Evolutionary conservation across 2,113 vertebrate genomes (phyloP).

Genomic region (Phylloscopus trochiloides): DNA sequence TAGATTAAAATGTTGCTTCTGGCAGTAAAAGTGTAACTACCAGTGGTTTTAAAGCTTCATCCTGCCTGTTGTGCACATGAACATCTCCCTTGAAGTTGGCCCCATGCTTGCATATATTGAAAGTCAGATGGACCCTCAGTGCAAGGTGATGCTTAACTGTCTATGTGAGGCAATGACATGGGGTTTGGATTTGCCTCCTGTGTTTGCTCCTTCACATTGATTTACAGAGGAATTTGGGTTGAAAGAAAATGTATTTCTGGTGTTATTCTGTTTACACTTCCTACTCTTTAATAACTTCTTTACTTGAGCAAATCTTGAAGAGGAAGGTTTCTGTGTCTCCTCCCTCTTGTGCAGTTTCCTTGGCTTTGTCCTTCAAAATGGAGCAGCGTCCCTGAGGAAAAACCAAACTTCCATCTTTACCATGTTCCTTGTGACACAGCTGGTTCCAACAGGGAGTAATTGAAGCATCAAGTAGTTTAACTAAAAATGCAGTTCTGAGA

Average conservation of each 20-base stretch:
- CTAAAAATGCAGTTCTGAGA: neutral
- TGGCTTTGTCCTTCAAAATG: neutral
- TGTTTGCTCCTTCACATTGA: neutral
- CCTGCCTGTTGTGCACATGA: neutral
- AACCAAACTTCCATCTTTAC: neutral
- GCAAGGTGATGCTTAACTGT: neutral
- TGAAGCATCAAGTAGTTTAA: neutral
- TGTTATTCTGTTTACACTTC: neutral
- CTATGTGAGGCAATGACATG: neutral
- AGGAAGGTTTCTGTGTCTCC: neutral
- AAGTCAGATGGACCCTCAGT: neutral
- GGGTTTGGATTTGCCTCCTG: neutral
- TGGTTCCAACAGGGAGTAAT: neutral
- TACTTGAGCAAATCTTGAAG: neutral
- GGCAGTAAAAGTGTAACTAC: conserved; percentile 36
- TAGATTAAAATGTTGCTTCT: conserved; percentile 34
- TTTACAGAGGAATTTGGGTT: neutral
- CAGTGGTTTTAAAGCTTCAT: neutral
- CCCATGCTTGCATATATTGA: neutral
- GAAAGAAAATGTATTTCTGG: neutral
- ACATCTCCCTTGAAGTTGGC: neutral
- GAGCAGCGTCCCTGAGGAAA: neutral
- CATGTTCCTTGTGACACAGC: neutral
- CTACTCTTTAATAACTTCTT: neutral
- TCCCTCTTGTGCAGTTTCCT: neutral